These are phyloP conservation scores for Furnarius figulus DNA, from an alignment of 2,113 vertebrate species.

Conservation along the genomic window DNA sequence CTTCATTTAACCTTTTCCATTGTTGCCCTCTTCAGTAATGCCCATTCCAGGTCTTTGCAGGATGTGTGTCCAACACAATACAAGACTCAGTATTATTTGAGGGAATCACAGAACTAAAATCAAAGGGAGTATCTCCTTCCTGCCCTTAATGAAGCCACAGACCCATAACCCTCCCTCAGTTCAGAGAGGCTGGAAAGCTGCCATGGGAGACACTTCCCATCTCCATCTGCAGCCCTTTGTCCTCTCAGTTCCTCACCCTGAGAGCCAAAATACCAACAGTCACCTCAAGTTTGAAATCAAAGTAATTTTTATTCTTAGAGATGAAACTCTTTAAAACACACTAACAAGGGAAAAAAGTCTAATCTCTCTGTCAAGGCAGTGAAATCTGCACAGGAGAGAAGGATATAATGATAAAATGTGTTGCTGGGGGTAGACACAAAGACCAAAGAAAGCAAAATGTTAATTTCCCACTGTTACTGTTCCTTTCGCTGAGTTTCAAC, in stretches of 20 bases:
- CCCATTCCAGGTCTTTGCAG: neutral
- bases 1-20: neutral
- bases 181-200: neutral
- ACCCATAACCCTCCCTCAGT: neutral
- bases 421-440: neutral
- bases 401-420: neutral
- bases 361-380: neutral
- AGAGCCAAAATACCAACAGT: neutral
- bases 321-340: neutral
- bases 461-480: neutral
- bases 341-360: neutral
- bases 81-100: neutral
- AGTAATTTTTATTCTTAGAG: neutral
- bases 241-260: neutral
- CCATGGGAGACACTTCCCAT: accelerated
- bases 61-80: accelerated
- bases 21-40: neutral
- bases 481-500: neutral
- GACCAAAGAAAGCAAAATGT: neutral
- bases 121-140: neutral
- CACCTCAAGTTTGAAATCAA: neutral
- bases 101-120: neutral
- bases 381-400: neutral
- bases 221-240: neutral
- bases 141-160: neutral